Evolutionary conservation across 2,113 vertebrate genomes (phyloP), one percentile per base, ranked within the genome.

Genomic region (Zeus faber): DNA sequence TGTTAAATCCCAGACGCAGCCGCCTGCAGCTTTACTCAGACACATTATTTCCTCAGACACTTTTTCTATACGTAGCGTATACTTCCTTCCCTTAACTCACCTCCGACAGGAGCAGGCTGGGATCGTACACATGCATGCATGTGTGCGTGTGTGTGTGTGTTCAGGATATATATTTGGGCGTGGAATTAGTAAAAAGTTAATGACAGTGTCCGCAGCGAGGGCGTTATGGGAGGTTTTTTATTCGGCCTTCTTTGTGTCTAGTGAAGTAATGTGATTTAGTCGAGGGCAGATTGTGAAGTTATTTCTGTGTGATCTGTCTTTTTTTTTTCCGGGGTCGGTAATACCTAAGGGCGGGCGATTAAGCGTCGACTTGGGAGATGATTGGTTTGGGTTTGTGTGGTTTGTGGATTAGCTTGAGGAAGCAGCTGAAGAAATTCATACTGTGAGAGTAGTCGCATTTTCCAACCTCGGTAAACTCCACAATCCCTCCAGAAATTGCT

Each of bases 1-100:
- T 66, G 49, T 63, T 77, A 77, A 85, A 81, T 76, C 77, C 75
- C 58, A 74, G 79, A 84, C 69, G 58, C 55, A 73, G 58, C 33
- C 35, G 50, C 65, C 74, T 58, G 31, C 65, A 76, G 70, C 71
- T 77, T 63, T 77, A 52, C 68, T 68, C 62, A 60, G 25, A 67
- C 33, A 62, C 50, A 39, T 25, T 16, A 27, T 46, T 70, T 64
- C 67, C n/a, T n/a, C n/a, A n/a, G n/a, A n/a, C n/a, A n/a, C n/a
- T n/a, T n/a, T n/a, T n/a, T n/a, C n/a, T n/a, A n/a, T n/a, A n/a
- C n/a, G n/a, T n/a, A n/a, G n/a, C n/a, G n/a, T n/a, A n/a, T n/a
- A n/a, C n/a, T n/a, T n/a, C n/a, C n/a, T n/a, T n/a, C n/a, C n/a
- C n/a, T n/a, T n/a, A n/a, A n/a, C n/a, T n/a, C n/a, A n/a, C n/a